These are phyloP conservation scores for Coilia nasus DNA, from an alignment of 2,797 vertebrate genomes.

Conservation along the genomic window DNA sequence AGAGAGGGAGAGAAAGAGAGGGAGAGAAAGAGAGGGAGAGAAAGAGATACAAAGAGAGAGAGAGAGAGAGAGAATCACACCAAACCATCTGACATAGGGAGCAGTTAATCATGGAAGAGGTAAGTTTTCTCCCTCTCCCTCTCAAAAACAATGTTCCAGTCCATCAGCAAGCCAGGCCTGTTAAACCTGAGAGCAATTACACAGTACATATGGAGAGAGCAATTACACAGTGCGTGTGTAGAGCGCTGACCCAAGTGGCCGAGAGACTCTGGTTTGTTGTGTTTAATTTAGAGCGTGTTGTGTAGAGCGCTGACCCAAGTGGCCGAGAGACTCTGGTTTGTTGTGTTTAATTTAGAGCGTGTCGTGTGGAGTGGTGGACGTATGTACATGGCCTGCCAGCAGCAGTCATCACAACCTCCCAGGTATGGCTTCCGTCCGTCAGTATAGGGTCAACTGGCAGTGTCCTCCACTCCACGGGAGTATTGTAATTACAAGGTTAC, in stretches of 20 bases:
- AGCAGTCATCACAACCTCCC: neutral
- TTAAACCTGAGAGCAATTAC: no score
- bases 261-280: neutral
- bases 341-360: neutral
- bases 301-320: neutral
- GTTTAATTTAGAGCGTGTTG: neutral
- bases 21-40: no score
- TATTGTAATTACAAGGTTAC: neutral
- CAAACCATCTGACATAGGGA: neutral
- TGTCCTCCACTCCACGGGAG: neutral
- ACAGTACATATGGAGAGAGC: no score
- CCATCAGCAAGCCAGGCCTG: no score
- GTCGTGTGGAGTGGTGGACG: neutral
- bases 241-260: neutral
- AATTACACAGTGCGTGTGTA: no score
- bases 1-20: neutral
- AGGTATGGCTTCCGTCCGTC: neutral
- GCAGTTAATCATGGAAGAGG: no score
- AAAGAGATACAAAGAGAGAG: no score
- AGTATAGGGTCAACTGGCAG: neutral
- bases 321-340: neutral
- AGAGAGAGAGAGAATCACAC: no score
- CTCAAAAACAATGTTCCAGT: no score
- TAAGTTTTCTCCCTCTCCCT: no score
- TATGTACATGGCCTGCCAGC: neutral